Evolutionary conservation across 2,888 invertebrate genomes (phyloP), one percentile per base, ranked within the genome.

Genomic region (Eubasilissa splendida): DNA sequence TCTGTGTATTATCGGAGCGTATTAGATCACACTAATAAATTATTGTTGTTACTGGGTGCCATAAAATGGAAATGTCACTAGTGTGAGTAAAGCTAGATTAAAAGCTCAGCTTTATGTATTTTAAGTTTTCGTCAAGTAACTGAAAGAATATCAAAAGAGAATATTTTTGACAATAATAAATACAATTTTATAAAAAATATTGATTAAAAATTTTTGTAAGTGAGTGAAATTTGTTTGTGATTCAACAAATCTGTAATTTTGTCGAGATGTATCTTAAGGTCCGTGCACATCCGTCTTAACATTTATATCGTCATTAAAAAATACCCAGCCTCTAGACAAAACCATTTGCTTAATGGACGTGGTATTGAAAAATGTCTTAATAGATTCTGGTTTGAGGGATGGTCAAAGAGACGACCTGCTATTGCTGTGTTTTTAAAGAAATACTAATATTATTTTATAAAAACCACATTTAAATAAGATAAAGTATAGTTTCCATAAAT

Each of bases 321-420:
- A 74, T 50, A 59, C 14, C 79, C 74, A 54, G 65, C 50, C 52
- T 71, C 14, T 53, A 73, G 56, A 74, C 54, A 74, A 59, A 65
- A 50, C 73, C 79, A 79, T 82, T 82, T 79, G 81, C 76, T 76
- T 82, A 82, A 82, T 82, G 74, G 81, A 68, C 33, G 68, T 77
- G 70, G 52, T 65, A 76, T 75, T 74, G 80, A 80, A 80, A 80
- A 80, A 77, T 77, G 77, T 74, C 77, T 78, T 81, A 81, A 81
- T 81, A 77, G 79, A 63, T n/a, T 14, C 53, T 50, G 4, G 63
- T n/a, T n/a, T n/a, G 54, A 54, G 71, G 5, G 50, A 68, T 50
- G 68, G 68, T 50, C 52, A 68, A 68, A 50, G 33, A 42, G 42
- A 42, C 42, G 4, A 42, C 7, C 42, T 42, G 42, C 4, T 42